Evolutionary conservation across 2,888 invertebrate genomes (phyloP), one percentile per base, ranked within the genome.

Genomic region (Acleris holmiana): DNA sequence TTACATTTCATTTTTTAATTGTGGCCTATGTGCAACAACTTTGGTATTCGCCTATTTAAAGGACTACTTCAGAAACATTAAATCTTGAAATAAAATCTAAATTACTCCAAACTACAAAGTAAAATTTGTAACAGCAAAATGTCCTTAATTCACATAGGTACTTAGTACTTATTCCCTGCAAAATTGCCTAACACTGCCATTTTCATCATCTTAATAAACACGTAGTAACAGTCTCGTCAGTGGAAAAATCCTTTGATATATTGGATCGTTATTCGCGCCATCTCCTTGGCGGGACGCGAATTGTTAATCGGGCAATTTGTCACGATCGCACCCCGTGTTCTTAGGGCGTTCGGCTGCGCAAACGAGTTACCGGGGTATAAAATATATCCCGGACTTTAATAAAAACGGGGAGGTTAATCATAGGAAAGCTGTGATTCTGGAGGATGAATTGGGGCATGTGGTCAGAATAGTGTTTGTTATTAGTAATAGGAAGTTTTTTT

Each of bases 241-340:
- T 76, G 75, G 84, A 87, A 87, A 85, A 91, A 90, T 89, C 91
- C 89, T 89, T 88, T 91, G 90, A 91, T 90, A 88, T 89, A 91
- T 91, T 84, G 83, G 84, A 85, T 89, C 90, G 91, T 91, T 91
- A 91, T 84, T 83, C 84, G 85, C 85, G 78, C 89, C 89, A 88
- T 90, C 91, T 89, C 88, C 85, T 82, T 77, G 70, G 69, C 78
- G 80, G 77, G 82, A 82, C 83, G 79, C 75, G 87, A 86, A 85
- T 88, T 89, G 89, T 89, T 90, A 91, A 90, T 91, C 89, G 89
- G 77, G 80, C 84, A 85, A 91, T 91, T 91, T 89, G 88, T 91
- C 91, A 91, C 86, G 86, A 89, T 88, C 88, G 76, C 83, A 83
- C 84, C 86, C 78, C 82, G 83, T 82, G 85, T 88, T 88, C 87